Evolutionary conservation across 2,797 vertebrate species (phyloP), one percentile per base, ranked within the genome.

Genomic region (Dicrostonyx torquatus): DNA sequence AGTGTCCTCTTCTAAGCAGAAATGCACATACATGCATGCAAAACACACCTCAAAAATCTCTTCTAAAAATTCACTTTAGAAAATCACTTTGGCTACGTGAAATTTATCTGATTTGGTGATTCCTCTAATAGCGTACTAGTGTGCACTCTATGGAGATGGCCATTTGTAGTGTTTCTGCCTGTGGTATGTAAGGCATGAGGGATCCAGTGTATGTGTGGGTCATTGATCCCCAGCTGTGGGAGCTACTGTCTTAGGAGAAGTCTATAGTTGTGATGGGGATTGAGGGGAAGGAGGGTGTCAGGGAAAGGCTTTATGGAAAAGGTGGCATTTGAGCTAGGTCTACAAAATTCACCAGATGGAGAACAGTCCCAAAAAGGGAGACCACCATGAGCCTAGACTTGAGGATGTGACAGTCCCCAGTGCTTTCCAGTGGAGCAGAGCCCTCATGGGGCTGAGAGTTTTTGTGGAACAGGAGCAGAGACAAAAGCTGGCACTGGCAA

Each of bases 21-120:
- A 20, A 31, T 66, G 60, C 26, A 34, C 40, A n/a, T 66, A 48
- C 40, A 45, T 22, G 40, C 60, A 84, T 11, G 29, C 60, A 83
- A 45, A 64, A 62, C 60, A 84, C 80, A 34, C 60, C 40, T 64
- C 37, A 43, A 62, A 66, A 66, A 66, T 84, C 40, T 64, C 40
- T 34, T 18, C 60, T 22, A 48, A 84, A 62, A 64, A 24, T 34
- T 48, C 43, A 14, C 34, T 83, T 64, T 22, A 64, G 20, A 93
- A 91, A 94, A 78, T 83, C 76, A 73, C 79, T 87, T 20, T 20
- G 66, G 24, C 14, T 91, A 55, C 11, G 37, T 90, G 90, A 93
- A 95, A 89, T 87, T 77, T n/a, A 72, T 78, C 70, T 43, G 90
- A 91, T 66, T 85, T 78, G 87, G 34, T 85, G 62, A 93, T 86